Evolutionary conservation across 2,888 invertebrate species (phyloP), one percentile per base, ranked within the genome.

Genomic region (Dione juno): DNA sequence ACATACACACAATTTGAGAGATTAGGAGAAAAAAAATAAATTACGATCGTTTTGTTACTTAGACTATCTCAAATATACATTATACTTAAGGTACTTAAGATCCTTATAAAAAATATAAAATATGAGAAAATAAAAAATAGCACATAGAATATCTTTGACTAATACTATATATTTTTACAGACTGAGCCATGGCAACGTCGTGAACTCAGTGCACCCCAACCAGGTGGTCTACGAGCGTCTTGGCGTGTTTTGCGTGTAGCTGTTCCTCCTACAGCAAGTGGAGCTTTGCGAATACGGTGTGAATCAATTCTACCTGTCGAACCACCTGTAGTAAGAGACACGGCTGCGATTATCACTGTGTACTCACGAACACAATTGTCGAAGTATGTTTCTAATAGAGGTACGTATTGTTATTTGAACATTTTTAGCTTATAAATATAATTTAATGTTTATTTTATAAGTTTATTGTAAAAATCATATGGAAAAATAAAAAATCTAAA

Each of bases 321-420:
- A 68, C 92, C 92, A 1, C 90, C 92, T 0, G 92, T 90, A 19
- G 82, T 88, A 16, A 78, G 88, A 50, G 89, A 90, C 41, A 77
- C 85, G 0, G 80, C 81, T 48, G 79, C 87, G 11, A 82, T 88
- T 66, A 85, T 93, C 74, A 91, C 92, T 45, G 85, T 93, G 74
- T 85, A 88, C 74, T 89, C 92, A 5, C 87, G 82, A 50, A 92
- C 93, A 37, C 88, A 89, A 73, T 78, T 89, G n/a, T 92, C 92
- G 6, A 93, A 92, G 85, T 93, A 88, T 74, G 90, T 92, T 63
- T 86, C 92, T 71, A 88, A 83, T 81, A 84, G 79, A 81, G 89
- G 90, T 90, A 75, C 6, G 70, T 68, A 63, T 3, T 50, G 2
- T 5, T 28, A 8, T 16, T 50, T 50, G 10, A 50, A 11, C 2